Percentiles rank a stretch among this genome's conserved stretches.
Evolutionary conservation across 2,797 vertebrate genomes (phyloP).

Genomic region (Apogon talboti): DNA sequence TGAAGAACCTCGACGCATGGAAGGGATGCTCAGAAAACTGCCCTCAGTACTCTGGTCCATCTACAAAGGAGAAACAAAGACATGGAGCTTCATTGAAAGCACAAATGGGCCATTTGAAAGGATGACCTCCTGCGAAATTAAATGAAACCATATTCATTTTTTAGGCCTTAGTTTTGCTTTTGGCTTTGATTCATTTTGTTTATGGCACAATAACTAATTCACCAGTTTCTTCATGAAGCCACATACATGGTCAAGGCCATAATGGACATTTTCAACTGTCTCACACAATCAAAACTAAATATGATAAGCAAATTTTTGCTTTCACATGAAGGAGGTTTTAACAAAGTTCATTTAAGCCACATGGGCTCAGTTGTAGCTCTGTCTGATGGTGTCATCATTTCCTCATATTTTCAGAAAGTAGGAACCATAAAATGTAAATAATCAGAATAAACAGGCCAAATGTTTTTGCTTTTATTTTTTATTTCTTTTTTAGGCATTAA

Average conservation of each 20-base stretch:
- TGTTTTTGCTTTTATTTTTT: not conserved
- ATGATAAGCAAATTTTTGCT: slow-evolving; percentile 1
- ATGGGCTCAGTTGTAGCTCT: not conserved
- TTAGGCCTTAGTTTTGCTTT: slow-evolving; percentile 1
- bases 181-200: not conserved
- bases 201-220: not conserved
- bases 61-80: slow-evolving; percentile 72
- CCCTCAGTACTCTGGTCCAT: slow-evolving; percentile 87
- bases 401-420: not conserved
- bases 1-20: slow-evolving; percentile 90
- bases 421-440: not conserved
- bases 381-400: not conserved
- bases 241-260: too few species aligned
- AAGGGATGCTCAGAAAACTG: slow-evolving; percentile 85
- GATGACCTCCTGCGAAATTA: not conserved
- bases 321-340: not conserved
- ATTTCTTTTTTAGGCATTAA: not conserved
- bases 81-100: not conserved
- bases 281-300: slow-evolving; percentile 4
- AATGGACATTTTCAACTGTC: not conserved
- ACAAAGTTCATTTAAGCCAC: not conserved
- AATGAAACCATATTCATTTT: not conserved
- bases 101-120: not conserved
- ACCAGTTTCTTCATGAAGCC: not conserved
- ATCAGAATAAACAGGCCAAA: too few species aligned